phyloP scores from a whole-genome alignment of 2,888 invertebrate genomes.

The Cephus pygmeus region DNA sequence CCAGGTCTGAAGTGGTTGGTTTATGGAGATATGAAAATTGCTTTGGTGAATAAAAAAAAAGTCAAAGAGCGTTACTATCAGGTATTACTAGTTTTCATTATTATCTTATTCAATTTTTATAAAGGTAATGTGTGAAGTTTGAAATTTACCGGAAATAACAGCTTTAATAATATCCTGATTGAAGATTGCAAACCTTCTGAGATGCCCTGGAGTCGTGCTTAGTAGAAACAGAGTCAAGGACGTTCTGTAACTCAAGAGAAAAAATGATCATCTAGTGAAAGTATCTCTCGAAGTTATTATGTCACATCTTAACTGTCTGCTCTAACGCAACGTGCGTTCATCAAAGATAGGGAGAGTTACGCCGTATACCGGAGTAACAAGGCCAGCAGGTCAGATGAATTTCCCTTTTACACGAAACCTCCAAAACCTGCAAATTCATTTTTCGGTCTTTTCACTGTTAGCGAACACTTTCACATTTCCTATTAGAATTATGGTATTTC shows the following conservation, averaged over 20 bases:
- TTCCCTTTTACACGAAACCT: conserved; percentile 20
- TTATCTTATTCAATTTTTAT: not conserved
- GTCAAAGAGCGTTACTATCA: not conserved
- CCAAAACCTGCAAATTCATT: not conserved
- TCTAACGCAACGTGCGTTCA: conserved; percentile 27
- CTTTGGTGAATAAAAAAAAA: not conserved
- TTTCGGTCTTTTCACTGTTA: not conserved
- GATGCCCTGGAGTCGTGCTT: conserved; percentile 3
- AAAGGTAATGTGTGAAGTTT: not conserved
- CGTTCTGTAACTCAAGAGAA: conserved; percentile 23
- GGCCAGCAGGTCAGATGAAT: conserved; percentile 29
- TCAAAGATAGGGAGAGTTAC: conserved; percentile 1
- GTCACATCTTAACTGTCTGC: conserved; percentile 32
- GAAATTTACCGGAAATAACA: not conserved
- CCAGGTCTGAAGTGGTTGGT: not conserved
- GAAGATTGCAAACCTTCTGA: not conserved
- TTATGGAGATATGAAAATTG: not conserved
- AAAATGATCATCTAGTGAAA: conserved; percentile 45
- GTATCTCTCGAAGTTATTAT: conserved; percentile 40
- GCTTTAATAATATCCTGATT: not conserved
- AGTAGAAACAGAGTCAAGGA: conserved; percentile 50
- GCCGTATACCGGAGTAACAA: conserved; percentile 23
- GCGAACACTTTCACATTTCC: not conserved
- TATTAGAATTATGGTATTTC: too few relatives aligned
- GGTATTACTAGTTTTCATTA: not conserved